Evolutionary conservation across 2,113 vertebrate genomes (phyloP).

Genomic region (Rhinogobius similis): DNA sequence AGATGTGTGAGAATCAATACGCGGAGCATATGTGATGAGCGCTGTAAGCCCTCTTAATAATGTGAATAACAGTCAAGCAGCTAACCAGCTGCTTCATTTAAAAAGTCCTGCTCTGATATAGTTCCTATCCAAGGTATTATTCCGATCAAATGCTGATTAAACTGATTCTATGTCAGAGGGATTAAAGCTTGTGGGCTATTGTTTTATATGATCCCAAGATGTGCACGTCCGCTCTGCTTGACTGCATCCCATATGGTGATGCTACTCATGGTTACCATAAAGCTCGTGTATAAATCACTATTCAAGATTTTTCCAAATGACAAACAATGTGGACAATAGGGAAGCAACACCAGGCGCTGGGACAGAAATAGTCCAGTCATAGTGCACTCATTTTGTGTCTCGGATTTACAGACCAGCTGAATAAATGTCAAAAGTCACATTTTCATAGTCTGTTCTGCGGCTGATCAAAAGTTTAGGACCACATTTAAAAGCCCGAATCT

Average conservation of each 20-base stretch:
- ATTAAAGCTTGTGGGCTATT: slow-evolving; percentile 10
- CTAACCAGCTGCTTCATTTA: slow-evolving; percentile 43
- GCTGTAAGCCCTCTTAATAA: not conserved
- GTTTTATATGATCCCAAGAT: slow-evolving; percentile 18
- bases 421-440: too few species aligned
- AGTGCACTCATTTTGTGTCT: too few species aligned
- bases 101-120: slow-evolving; percentile 26
- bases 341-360: not conserved
- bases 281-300: not conserved
- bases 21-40: slow-evolving; percentile 49
- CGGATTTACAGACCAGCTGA: too few species aligned
- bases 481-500: too few species aligned
- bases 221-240: not conserved
- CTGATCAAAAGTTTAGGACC: too few species aligned
- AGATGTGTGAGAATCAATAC: slow-evolving; percentile 69
- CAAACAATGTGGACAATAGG: slow-evolving; percentile 13
- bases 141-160: slow-evolving; percentile 75
- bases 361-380: slow-evolving; percentile 21
- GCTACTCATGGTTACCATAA: not conserved
- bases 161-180: slow-evolving; percentile 40
- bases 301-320: not conserved
- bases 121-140: slow-evolving; percentile 52
- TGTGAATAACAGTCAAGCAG: slow-evolving; percentile 10
- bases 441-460: too few species aligned
- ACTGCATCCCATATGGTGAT: slow-evolving; percentile 23